A percentile compares a stretch with the other conserved stretches of the same genome.
phyloP scores from a whole-genome alignment of 2,888 invertebrate genomes.

The Pollenia labialis region DNA sequence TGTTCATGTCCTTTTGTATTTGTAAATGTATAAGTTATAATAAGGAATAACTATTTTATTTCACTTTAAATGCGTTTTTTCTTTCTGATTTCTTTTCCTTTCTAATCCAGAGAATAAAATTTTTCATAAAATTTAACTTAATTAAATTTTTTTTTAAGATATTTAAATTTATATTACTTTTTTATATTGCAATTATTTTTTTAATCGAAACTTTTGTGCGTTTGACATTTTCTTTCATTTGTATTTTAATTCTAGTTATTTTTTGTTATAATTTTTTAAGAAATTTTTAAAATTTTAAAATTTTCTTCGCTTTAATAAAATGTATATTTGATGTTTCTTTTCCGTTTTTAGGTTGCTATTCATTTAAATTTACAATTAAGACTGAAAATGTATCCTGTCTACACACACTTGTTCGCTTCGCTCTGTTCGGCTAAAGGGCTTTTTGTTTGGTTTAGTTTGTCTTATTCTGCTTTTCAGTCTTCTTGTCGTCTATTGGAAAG shows the following conservation, averaged over 20 bases:
- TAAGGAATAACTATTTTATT: constrained; percentile 30
- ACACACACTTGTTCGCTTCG: constrained; percentile 83
- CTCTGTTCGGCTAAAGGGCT: constrained; percentile 74
- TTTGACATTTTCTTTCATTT: constrained; percentile 1
- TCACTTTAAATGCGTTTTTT: constrained; percentile 28
- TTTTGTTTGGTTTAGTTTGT: constrained; percentile 46
- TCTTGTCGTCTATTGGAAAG: constrained; percentile 71
- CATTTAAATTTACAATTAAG: constrained; percentile 74
- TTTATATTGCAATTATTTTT: background rate
- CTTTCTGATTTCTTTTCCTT: constrained; percentile 11
- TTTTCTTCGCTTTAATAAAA: constrained; percentile 41
- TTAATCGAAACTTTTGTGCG: constrained; percentile 34
- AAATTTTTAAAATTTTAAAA: constrained; percentile 31
- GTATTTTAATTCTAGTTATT: constrained; percentile 10
- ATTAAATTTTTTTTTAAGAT: background rate
- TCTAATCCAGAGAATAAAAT: background rate
- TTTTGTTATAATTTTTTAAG: background rate
- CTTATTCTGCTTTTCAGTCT: constrained; percentile 7
- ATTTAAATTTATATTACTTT: background rate
- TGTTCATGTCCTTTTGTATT: constrained; percentile 27
- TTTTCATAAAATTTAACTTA: background rate
- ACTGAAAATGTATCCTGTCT: constrained; percentile 76
- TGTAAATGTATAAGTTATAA: constrained; percentile 2
- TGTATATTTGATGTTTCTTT: constrained; percentile 27
- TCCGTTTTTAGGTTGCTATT: constrained; percentile 73